Base-by-base conservation (phyloP, 2,113 vertebrate species). In the Lepus europaeus region DNA sequence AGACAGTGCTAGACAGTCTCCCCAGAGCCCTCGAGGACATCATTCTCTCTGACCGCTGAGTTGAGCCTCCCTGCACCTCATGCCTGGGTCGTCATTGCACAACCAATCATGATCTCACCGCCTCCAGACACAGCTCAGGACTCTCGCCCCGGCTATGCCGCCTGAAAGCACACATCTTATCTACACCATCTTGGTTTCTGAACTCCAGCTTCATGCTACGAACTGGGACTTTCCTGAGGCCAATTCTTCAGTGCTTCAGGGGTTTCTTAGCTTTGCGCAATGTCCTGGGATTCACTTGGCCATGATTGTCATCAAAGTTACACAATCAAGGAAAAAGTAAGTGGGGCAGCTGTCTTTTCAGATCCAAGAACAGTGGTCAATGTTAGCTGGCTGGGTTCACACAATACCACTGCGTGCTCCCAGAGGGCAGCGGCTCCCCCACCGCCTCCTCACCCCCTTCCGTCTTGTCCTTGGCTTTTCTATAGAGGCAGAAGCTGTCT, bases 311-410 rank as follows among this genome's bases (percentile, higher is more conserved):
- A 93, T 39, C 83, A 79, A 36, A 96, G 74, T 49, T 79, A 76
- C 25, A 92, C n/a, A 69, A 1, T 64, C 81, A 96, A 97, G 96
- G 96, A 90, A 81, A 73, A 90, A 91, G 78, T 12, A 25, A 91
- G 76, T 27, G 7, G n/a, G 83, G 89, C 70, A 61, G 84, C 88
- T 96, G 72, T 90, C 76, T 36, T 56, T 94, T 93, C 63, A 64
- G 51, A 79, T 3, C 17, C 64, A 90, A 7, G 6, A 97, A 64
- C 56, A 89, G 36, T 9, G 6, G 82, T 51, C n/a, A 56, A 94
- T 95, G 84, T 88, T 87, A 63, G 76, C 93, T 94, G 70, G 68
- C 94, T 56, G 12, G 45, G 49, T 93, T 94, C 36, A 53, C 49
- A 86, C 87, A 19, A 90, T 79, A 93, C 96, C 87, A 91, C 9